Evolutionary conservation across 2,797 vertebrate genomes (phyloP).

Genomic region (Cryptoprocta ferox): DNA sequence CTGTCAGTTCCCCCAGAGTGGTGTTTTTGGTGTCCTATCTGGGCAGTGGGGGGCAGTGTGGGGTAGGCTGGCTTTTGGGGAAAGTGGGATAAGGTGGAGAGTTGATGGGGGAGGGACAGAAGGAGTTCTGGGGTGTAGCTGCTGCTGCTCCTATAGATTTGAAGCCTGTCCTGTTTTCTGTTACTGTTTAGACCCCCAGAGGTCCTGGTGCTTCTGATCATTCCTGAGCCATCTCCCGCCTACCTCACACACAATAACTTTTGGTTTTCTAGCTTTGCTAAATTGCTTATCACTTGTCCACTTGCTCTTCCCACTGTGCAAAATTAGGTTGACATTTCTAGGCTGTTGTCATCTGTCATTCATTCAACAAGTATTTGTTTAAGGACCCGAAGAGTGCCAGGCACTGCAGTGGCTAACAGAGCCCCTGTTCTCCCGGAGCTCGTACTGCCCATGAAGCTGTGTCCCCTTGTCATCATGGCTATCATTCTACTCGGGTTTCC

Average conservation of each 20-base stretch:
- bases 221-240: rapidly evolving
- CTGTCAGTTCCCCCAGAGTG: not conserved
- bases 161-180: not conserved
- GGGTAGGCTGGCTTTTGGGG: not conserved
- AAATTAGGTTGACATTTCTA: rapidly evolving
- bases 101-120: rapidly evolving
- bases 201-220: rapidly evolving
- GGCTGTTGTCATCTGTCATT: not conserved
- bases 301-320: not conserved
- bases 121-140: too few species aligned
- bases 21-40: not conserved
- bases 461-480: rapidly evolving
- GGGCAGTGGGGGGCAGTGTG: too few species aligned
- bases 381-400: not conserved
- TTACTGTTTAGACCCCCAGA: not conserved
- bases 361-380: not conserved
- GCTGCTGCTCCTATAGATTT: not conserved
- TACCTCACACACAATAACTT: rapidly evolving
- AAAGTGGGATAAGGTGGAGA: not conserved
- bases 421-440: not conserved
- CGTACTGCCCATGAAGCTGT: too few species aligned
- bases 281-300: not conserved
- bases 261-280: not conserved
- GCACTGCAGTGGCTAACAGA: not conserved
- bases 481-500: too few species aligned